Conservation (phyloP, 2,888 invertebrate species). For the Aporophyla nigra region DNA sequence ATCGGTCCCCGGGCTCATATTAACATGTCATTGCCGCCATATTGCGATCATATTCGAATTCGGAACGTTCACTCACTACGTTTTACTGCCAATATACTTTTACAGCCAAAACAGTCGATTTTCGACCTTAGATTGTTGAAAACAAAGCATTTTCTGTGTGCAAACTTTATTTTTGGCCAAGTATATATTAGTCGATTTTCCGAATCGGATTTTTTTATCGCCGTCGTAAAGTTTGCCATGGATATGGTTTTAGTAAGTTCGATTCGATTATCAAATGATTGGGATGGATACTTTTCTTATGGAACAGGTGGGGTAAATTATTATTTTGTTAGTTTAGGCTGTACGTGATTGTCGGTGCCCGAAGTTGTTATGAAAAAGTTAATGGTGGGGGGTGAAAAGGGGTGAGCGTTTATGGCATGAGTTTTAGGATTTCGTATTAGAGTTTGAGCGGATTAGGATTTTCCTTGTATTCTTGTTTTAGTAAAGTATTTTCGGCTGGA, state of each 20-base stretch:
- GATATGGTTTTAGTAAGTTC: slow-evolving; percentile 83
- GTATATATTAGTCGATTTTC: slow-evolving; percentile 79
- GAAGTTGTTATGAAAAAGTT: slow-evolving; percentile 57
- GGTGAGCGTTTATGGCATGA: slow-evolving; percentile 10
- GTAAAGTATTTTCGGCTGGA: neutral
- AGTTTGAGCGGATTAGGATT: neutral
- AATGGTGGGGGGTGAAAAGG: slow-evolving; percentile 22
- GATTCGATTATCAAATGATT: slow-evolving; percentile 83
- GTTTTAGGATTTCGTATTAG: slow-evolving; percentile 19
- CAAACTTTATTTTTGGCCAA: slow-evolving; percentile 52
- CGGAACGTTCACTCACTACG: slow-evolving; percentile 76
- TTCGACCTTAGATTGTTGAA: slow-evolving; percentile 63
- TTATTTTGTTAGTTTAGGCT: slow-evolving; percentile 71
- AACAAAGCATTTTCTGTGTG: slow-evolving; percentile 33
- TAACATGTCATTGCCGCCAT: slow-evolving; percentile 90
- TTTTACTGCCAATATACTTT: slow-evolving; percentile 58
- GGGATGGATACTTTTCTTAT: slow-evolving; percentile 69
- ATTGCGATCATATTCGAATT: slow-evolving; percentile 88
- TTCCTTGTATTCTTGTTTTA: neutral
- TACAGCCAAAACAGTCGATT: slow-evolving; percentile 58
- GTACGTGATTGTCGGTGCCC: slow-evolving; percentile 56
- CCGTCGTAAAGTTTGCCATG: slow-evolving; percentile 81
- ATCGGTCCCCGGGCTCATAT: slow-evolving; percentile 84
- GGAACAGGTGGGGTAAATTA: slow-evolving; percentile 69
- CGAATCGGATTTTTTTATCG: slow-evolving; percentile 78